These are phyloP conservation scores for Cherax destructor DNA, from an alignment of 1,140 invertebrate species.

Conservation along the genomic window DNA sequence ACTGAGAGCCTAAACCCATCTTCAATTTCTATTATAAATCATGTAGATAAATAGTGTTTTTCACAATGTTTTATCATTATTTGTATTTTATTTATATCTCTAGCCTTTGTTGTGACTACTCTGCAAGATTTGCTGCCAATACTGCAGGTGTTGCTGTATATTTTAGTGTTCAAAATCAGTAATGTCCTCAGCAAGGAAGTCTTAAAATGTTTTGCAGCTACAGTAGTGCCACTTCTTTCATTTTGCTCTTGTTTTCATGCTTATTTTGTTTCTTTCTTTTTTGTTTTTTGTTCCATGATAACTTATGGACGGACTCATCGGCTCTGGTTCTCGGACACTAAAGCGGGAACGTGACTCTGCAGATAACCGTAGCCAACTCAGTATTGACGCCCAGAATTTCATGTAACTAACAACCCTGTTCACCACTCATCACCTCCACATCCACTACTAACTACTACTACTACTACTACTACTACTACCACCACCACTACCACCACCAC, in stretches of 20 bases:
- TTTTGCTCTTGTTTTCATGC: conserved; percentile 50
- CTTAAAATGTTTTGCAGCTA: not conserved
- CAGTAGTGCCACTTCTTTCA: conserved; percentile 28
- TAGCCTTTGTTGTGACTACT: no score
- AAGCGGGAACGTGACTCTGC: conserved; percentile 59
- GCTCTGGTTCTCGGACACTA: conserved; percentile 41
- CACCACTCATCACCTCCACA: conserved; percentile 51
- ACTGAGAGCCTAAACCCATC: no score
- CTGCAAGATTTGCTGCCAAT: not conserved
- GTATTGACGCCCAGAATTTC: conserved; percentile 69
- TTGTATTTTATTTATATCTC: no score
- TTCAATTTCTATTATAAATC: no score
- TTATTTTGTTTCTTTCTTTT: conserved; percentile 66
- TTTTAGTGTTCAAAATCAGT: conserved; percentile 1
- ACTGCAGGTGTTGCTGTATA: not conserved
- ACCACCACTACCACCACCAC: conserved; percentile 36
- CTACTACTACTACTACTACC: conserved; percentile 30
- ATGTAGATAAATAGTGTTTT: no score
- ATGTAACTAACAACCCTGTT: conserved; percentile 66
- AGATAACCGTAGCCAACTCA: conserved; percentile 64
- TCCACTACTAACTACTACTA: conserved; percentile 43
- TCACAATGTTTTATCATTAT: no score
- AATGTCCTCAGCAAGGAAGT: not conserved
- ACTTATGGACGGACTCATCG: conserved; percentile 52
- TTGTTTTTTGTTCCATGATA: conserved; percentile 63